Conservation (phyloP, 2,113 vertebrate species). For the Ursus arctos region DNA sequence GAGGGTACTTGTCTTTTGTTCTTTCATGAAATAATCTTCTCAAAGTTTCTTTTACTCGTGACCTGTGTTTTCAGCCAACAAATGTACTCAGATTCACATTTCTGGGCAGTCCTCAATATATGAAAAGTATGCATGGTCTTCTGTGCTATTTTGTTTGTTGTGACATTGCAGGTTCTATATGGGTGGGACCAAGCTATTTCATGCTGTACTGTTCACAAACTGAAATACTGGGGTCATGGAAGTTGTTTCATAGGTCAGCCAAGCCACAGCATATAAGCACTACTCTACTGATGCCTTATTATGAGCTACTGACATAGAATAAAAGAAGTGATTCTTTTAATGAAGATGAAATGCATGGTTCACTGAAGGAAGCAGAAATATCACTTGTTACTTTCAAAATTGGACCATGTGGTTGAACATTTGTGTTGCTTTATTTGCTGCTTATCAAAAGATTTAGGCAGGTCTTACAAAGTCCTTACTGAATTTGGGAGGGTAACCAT, state of each 20-base stretch:
- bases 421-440: conserved; percentile 65
- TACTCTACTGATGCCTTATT: conserved; percentile 81
- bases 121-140: not conserved
- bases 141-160: conserved; percentile 57
- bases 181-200: conserved; percentile 6
- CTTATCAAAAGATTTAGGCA: conserved; percentile 69
- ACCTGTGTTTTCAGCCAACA: conserved; percentile 57
- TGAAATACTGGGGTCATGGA: conserved; percentile 82
- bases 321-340: conserved; percentile 82
- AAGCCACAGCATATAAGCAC: conserved; percentile 70
- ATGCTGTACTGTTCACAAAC: conserved; percentile 63
- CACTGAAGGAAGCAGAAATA: conserved; percentile 77
- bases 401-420: conserved; percentile 76
- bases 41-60: conserved; percentile 58
- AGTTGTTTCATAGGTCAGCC: conserved; percentile 86
- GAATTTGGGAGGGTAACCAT: not conserved
- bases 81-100: conserved; percentile 45
- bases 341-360: conserved; percentile 83
- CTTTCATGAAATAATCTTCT: conserved; percentile 35
- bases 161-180: not conserved
- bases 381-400: conserved; percentile 80
- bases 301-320: conserved; percentile 78
- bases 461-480: conserved; percentile 61
- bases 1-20: conserved; percentile 64
- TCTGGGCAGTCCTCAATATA: not conserved